Evolutionary conservation across 2,797 vertebrate species (phyloP).

Genomic region (Takifugu ocellatus): DNA sequence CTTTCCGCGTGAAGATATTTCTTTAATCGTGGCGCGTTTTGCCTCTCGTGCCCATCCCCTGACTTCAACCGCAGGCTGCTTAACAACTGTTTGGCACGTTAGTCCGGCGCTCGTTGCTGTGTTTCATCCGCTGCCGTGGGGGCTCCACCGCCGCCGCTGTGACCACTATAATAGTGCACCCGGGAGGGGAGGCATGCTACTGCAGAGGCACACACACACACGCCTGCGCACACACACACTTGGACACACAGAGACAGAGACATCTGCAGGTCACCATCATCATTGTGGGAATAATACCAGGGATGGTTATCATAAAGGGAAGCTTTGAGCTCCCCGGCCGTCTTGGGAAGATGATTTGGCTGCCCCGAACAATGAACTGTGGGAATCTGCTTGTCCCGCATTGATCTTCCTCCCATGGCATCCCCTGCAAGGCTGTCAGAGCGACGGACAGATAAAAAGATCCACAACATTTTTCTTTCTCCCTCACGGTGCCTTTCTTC

Average conservation of each 20-base stretch:
- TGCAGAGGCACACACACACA: conserved; percentile 39
- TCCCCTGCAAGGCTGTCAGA: conserved; percentile 76
- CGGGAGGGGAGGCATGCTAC: conserved; percentile 57
- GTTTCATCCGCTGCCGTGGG: conserved; percentile 68
- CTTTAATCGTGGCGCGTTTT: conserved; percentile 16
- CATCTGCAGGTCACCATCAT: conserved; percentile 78
- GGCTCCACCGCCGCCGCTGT: conserved; percentile 64
- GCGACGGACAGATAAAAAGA: conserved; percentile 70
- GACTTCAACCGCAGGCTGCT: conserved; percentile 52
- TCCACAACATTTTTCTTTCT: conserved; percentile 71
- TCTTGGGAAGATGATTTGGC: conserved; percentile 77
- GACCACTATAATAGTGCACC: conserved; percentile 65
- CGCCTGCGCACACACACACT: conserved; percentile 25
- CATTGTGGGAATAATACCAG: conserved; percentile 76
- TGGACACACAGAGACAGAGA: conserved; percentile 51
- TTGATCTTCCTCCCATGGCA: conserved; percentile 77
- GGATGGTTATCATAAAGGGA: conserved; percentile 80
- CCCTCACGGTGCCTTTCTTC: conserved; percentile 67
- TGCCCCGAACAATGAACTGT: conserved; percentile 80
- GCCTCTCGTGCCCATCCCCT: conserved; percentile 29
- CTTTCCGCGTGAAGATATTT: too few relatives aligned
- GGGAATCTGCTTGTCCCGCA: conserved; percentile 80
- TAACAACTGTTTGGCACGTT: conserved; percentile 70
- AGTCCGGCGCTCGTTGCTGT: conserved; percentile 60
- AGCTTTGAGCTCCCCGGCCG: conserved; percentile 76